These are phyloP conservation scores for Nineta flava DNA, from an alignment of 2,888 invertebrate species.

Conservation along the genomic window DNA sequence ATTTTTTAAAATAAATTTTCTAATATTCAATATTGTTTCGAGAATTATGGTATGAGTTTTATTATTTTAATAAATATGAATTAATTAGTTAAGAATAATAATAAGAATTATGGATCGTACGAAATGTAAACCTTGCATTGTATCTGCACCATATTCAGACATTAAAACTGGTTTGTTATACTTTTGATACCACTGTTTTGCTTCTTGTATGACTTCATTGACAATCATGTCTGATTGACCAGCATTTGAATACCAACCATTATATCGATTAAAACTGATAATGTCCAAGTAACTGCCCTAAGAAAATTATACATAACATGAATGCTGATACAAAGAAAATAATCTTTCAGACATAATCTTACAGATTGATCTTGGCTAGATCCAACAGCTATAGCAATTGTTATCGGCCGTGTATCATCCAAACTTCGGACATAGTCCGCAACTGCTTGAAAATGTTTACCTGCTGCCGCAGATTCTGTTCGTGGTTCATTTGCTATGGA, in stretches of 20 bases:
- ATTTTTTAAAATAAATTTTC: too few species aligned
- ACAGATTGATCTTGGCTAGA: conserved; percentile 48
- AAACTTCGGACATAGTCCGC: conserved; percentile 61
- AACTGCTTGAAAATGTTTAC: conserved; percentile 60
- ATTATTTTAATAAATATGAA: too few species aligned
- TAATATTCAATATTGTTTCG: too few species aligned
- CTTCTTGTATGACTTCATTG: conserved; percentile 55
- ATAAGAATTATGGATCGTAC: conserved; percentile 35
- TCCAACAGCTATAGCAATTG: conserved; percentile 56
- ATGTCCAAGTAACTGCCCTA: conserved; percentile 73
- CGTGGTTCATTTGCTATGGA: conserved; percentile 91
- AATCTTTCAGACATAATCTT: conserved; percentile 19
- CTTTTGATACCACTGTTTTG: conserved; percentile 59
- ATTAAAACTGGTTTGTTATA: conserved; percentile 83
- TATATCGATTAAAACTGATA: conserved; percentile 90
- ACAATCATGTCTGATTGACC: conserved; percentile 67
- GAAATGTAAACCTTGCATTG: conserved; percentile 77
- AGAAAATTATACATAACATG: conserved; percentile 9
- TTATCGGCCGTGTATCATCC: conserved; percentile 72
- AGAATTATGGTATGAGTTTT: too few species aligned
- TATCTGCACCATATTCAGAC: conserved; percentile 94
- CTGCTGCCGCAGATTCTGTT: conserved; percentile 49
- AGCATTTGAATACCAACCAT: conserved; percentile 82
- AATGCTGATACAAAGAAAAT: not conserved
- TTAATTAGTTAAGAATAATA: too few species aligned